phyloP scores from a whole-genome alignment of 2,888 invertebrate species.

The Pseudococcus jackbeardsleyi region DNA sequence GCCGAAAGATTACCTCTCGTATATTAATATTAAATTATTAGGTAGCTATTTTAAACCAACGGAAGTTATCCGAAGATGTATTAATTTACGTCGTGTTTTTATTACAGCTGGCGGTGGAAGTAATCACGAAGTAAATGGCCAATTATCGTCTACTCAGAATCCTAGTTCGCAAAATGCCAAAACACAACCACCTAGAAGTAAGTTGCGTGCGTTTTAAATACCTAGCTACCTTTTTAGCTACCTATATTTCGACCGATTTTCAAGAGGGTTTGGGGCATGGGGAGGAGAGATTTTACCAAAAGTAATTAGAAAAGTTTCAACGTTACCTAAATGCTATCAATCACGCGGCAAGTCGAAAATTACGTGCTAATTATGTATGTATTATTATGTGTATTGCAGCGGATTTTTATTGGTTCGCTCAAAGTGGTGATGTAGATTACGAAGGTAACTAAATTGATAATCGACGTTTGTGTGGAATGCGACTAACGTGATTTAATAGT shows the following conservation, averaged over 20 bases:
- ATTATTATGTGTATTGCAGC: constrained; percentile 63
- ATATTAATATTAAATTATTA: background rate
- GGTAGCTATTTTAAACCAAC: background rate
- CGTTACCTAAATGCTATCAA: background rate
- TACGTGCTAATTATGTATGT: constrained; percentile 54
- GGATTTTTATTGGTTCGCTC: constrained; percentile 67
- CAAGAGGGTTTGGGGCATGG: background rate
- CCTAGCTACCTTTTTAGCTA: background rate
- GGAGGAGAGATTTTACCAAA: background rate
- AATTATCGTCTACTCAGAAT: constrained; percentile 54
- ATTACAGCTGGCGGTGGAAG: constrained; percentile 58
- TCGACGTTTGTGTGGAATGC: constrained; percentile 29
- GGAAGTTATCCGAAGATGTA: background rate
- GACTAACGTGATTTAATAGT: constrained; percentile 15
- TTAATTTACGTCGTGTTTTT: constrained; percentile 34
- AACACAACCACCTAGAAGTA: constrained; percentile 56
- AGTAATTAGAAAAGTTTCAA: constrained; percentile 26
- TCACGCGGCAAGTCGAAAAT: constrained; percentile 2
- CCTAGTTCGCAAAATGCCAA: constrained; percentile 55
- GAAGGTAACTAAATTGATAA: constrained; percentile 24
- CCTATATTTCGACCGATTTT: background rate
- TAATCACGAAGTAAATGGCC: constrained; percentile 58
- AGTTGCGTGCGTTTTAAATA: constrained; percentile 13
- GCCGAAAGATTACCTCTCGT: background rate
- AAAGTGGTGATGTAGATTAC: constrained; percentile 65